Evolutionary conservation across 92 coral and sea anemone genomes (phyloP).

Genomic region (Parazoanthus darwini): DNA sequence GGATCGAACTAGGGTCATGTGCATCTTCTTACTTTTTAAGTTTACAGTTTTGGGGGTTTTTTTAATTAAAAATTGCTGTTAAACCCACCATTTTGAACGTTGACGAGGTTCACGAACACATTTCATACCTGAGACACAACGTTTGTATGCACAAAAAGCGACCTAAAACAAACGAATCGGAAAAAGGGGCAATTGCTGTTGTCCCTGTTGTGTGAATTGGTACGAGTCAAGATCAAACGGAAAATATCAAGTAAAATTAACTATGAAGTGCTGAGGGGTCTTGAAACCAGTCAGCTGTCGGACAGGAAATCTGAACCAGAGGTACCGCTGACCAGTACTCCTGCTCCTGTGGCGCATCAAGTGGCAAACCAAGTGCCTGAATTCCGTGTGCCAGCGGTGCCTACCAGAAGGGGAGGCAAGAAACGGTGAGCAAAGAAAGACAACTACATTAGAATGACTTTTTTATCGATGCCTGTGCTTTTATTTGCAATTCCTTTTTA

Average conservation of each 20-base stretch:
- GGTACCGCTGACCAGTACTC: constrained; percentile 39
- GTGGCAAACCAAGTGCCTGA: constrained; percentile 37
- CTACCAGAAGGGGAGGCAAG: constrained; percentile 64
- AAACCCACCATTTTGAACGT: too few species aligned
- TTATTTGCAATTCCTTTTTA: neutral
- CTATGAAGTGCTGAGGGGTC: constrained; percentile 92
- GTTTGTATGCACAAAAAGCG: too few species aligned
- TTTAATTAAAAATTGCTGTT: too few species aligned
- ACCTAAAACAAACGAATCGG: too few species aligned
- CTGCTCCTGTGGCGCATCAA: constrained; percentile 40
- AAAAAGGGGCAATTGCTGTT: too few species aligned
- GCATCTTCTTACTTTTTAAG: neutral
- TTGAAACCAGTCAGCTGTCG: constrained; percentile 77
- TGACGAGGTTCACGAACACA: too few species aligned
- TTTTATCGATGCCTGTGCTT: too few species aligned
- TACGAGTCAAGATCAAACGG: too few species aligned
- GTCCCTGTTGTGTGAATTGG: too few species aligned
- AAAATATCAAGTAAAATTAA: constrained; percentile 95
- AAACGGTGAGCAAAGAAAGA: constrained; percentile 60
- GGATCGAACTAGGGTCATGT: neutral
- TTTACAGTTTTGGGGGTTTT: neutral
- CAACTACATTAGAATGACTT: too few species aligned
- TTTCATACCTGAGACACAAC: too few species aligned
- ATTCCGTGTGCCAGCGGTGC: constrained; percentile 75
- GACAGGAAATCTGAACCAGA: constrained; percentile 21